These are phyloP conservation scores for Sitophilus oryzae DNA, from an alignment of 1,140 invertebrate species.

Conservation along the genomic window DNA sequence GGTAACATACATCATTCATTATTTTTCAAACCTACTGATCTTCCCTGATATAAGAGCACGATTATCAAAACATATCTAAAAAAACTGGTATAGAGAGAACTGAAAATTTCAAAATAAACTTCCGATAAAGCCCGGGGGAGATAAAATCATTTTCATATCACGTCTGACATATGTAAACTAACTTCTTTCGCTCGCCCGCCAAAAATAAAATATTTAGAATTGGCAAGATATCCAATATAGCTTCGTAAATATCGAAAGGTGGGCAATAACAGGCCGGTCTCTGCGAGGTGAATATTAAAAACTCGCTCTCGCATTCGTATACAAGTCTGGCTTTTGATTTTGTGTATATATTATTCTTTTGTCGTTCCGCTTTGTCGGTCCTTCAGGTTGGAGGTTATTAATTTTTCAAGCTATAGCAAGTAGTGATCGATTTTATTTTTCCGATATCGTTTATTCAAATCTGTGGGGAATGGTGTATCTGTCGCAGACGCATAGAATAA, in stretches of 20 bases:
- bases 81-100: conserved; percentile 12
- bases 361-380: background rate
- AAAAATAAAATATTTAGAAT: conserved; percentile 38
- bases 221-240: conserved; percentile 37
- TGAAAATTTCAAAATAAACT: conserved; percentile 26
- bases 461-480: too few species aligned
- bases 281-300: conserved; percentile 31
- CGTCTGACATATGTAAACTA: conserved; percentile 39
- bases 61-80: too few species aligned
- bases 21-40: too few species aligned
- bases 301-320: conserved; percentile 4
- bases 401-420: conserved; percentile 3
- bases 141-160: conserved; percentile 36
- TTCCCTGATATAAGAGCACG: too few species aligned
- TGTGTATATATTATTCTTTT: conserved; percentile 3
- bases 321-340: conserved; percentile 13
- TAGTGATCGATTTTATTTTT: too few species aligned
- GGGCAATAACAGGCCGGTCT: conserved; percentile 32
- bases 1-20: too few species aligned
- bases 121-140: conserved; percentile 15
- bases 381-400: conserved; percentile 14
- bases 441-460: too few species aligned
- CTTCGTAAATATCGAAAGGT: conserved; percentile 35
- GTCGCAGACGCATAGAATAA: too few species aligned
- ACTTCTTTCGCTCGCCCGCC: conserved; percentile 28